phyloP scores from a whole-genome alignment of 2,797 vertebrate genomes.

The Urocyon cinereoargenteus region DNA sequence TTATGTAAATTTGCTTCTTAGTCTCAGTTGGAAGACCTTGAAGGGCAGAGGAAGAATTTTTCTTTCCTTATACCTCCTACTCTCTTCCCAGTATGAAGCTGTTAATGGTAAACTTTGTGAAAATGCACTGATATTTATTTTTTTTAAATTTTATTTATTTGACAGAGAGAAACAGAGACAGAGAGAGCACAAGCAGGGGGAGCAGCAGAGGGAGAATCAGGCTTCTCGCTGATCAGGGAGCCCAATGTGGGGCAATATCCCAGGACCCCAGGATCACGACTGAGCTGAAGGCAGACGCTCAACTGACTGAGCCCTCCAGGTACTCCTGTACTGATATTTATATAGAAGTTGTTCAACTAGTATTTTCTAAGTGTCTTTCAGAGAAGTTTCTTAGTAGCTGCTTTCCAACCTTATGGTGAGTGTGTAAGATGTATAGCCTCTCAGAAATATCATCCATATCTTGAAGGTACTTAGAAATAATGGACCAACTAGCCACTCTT shows the following conservation, averaged over 20 bases:
- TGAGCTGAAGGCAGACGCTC: too few species aligned
- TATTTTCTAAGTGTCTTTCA: constrained; percentile 16
- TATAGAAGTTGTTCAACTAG: background rate
- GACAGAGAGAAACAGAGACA: too few species aligned
- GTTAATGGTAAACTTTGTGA: background rate
- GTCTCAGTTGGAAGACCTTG: background rate
- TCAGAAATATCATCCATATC: background rate
- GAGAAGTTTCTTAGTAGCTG: background rate
- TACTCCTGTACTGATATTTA: background rate
- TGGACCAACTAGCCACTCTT: background rate
- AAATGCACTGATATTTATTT: background rate
- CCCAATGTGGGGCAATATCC: too few species aligned
- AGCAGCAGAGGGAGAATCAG: too few species aligned
- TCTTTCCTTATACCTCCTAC: background rate
- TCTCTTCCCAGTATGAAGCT: background rate
- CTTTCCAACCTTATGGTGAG: background rate
- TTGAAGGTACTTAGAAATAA: background rate
- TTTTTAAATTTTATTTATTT: too few species aligned
- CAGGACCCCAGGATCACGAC: too few species aligned
- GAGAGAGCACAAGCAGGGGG: too few species aligned
- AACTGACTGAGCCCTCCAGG: too few species aligned
- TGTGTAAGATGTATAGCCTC: background rate
- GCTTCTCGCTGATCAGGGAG: too few species aligned
- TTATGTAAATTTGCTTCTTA: background rate
- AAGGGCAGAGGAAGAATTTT: background rate